Evolutionary conservation across 2,113 vertebrate species (phyloP), one percentile per base, ranked within the genome.

Genomic region (Buteo buteo): DNA sequence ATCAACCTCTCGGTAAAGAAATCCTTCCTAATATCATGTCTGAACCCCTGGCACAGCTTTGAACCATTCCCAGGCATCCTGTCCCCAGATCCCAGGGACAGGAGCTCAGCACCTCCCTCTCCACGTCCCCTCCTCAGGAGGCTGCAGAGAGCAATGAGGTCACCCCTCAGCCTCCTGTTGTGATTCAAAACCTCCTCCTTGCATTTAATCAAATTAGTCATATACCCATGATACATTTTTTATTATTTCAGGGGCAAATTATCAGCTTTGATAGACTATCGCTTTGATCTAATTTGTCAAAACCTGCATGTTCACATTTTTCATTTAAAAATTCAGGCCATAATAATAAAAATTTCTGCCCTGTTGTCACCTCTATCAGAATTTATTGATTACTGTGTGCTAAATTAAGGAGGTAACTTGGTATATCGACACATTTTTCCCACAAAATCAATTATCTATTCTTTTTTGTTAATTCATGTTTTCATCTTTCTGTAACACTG

Each of bases 381-480:
- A 82, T 86, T 11, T 66, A 29, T 38, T 54, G 18, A 44, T 77
- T 69, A 36, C 13, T 45, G 1, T 82, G 13, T 72, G 22, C 26
- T 78, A 34, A 82, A 31, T 61, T 42, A 71, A 86, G 38, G 31
- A 66, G 5, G 8, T 67, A 87, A 38, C 11, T 66, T 1, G 0
- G 3, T 47, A 34, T 78, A 49, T 29, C 22, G 19, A 21, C 6
- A 42, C 0, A 26, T 49, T 78, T 86, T 77, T 4, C 34, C 29
- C 26, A 38, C 10, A 34, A 47, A 36, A 55, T 65, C 36, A 54
- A 9, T 59, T 72, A 55, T 78, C 6, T 50, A 4, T 62, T 73
- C 7, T 10, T 55, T 61, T 86, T 38, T 49, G 3, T 61, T 0
- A 1, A 28, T 32, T 42, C 2, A 1, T 29, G 38, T 91, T 86